Percentiles rank a stretch among this genome's conserved stretches.
phyloP scores from a whole-genome alignment of 2,113 vertebrate genomes.

The Psittacula cyanocephala region DNA sequence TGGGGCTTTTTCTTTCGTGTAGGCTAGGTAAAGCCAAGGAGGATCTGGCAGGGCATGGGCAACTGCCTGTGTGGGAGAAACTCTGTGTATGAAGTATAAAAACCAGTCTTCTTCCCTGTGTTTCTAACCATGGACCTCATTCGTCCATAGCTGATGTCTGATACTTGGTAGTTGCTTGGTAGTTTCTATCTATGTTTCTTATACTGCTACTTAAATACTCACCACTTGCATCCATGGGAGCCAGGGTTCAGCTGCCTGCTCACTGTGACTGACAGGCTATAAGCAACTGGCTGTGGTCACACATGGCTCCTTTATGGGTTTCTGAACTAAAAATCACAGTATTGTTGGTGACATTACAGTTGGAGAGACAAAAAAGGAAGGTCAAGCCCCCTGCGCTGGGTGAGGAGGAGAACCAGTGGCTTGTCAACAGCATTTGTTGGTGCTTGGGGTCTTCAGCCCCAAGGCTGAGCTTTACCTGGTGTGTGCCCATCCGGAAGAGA shows the following conservation, averaged over 20 bases:
- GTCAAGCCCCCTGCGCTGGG: rapidly evolving
- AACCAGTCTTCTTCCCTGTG: neutral
- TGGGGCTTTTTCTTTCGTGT: neutral
- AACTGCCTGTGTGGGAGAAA: neutral
- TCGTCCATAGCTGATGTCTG: neutral
- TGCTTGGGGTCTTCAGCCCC: neutral
- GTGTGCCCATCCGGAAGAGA: neutral
- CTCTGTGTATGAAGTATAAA: neutral
- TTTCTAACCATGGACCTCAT: neutral
- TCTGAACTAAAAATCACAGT: neutral
- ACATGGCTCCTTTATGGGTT: neutral
- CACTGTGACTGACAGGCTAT: neutral
- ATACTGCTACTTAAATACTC: neutral
- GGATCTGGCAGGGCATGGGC: neutral
- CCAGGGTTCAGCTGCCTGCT: neutral
- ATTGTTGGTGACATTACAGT: neutral
- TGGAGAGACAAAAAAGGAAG: neutral
- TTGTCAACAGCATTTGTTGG: neutral
- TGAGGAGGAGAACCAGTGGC: neutral
- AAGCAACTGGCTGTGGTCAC: neutral
- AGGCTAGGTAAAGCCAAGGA: neutral
- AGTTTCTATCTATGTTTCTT: neutral
- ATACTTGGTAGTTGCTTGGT: neutral
- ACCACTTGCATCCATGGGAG: neutral
- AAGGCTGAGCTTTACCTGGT: rapidly evolving